Percentiles rank a stretch among this genome's conserved stretches.
phyloP scores from a whole-genome alignment of 2,888 invertebrate genomes.

The Charanyca ferruginea region DNA sequence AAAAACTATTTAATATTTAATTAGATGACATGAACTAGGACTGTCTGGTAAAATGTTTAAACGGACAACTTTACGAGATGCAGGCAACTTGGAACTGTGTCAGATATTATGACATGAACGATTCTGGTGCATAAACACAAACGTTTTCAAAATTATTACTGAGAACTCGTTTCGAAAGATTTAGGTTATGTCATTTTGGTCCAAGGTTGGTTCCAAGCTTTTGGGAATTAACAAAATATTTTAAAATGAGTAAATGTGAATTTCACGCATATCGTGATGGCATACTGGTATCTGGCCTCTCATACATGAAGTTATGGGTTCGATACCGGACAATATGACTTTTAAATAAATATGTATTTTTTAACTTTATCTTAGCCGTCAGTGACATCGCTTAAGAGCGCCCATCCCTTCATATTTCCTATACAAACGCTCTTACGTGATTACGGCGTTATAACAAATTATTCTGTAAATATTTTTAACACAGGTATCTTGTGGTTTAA shows the following conservation, averaged over 20 bases:
- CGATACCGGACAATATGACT: no score
- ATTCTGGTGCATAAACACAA: slow-evolving; percentile 41
- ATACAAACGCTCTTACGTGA: no score
- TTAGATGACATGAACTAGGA: slow-evolving; percentile 36
- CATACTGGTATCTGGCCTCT: no score
- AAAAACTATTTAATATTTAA: slow-evolving; percentile 36
- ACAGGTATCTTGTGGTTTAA: no score
- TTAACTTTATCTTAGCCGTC: no score
- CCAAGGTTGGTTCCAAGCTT: slow-evolving; percentile 30
- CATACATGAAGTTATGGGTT: no score
- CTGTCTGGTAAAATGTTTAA: slow-evolving; percentile 32
- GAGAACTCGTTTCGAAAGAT: slow-evolving; percentile 24
- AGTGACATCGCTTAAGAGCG: no score
- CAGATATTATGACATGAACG: slow-evolving; percentile 38
- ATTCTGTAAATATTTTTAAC: no score
- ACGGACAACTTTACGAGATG: slow-evolving; percentile 45
- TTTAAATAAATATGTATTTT: no score
- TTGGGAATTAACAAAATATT: slow-evolving; percentile 9
- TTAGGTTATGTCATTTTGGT: slow-evolving; percentile 40
- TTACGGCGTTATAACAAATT: no score
- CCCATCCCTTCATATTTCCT: no score
- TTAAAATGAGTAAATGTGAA: neutral
- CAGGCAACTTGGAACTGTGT: slow-evolving; percentile 38
- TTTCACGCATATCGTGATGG: no score
- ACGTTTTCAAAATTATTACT: slow-evolving; percentile 41